These are phyloP conservation scores for Ataeniobius toweri DNA, from an alignment of 2,797 vertebrate genomes.

Conservation along the genomic window DNA sequence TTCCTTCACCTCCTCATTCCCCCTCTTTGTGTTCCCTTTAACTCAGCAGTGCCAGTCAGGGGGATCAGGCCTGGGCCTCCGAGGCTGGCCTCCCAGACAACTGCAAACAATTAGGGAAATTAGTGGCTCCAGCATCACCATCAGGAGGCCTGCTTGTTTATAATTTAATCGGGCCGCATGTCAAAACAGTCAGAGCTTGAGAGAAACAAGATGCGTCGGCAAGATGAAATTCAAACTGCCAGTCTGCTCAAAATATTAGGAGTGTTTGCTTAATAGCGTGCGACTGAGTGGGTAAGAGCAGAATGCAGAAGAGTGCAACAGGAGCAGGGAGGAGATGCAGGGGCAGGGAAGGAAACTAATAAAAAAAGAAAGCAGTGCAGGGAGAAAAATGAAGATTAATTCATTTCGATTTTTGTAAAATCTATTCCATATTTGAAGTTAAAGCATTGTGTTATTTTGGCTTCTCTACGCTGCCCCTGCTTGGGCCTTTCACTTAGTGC, in stretches of 20 bases:
- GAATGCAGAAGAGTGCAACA: conserved; percentile 31
- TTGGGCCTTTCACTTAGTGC: conserved; percentile 70
- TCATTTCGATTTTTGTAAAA: conserved; percentile 42
- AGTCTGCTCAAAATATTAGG: conserved; percentile 99
- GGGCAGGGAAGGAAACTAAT: conserved; percentile 49
- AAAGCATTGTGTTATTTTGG: conserved; percentile 69
- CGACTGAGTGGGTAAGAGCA: conserved; percentile 84
- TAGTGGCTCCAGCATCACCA: conserved; percentile 99
- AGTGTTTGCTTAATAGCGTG: conserved; percentile 99
- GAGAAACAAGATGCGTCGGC: conserved; percentile 99
- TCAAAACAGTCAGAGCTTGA: conserved; percentile 99
- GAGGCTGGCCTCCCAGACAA: conserved; percentile 93
- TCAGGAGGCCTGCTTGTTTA: conserved; percentile 99
- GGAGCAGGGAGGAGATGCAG: conserved; percentile 5
- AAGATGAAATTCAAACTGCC: conserved; percentile 99
- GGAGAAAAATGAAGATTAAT: conserved; percentile 58
- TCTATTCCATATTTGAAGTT: conserved; percentile 67
- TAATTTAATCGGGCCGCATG: conserved; percentile 99
- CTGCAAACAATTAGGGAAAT: conserved; percentile 99
- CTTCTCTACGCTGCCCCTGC: conserved; percentile 16
- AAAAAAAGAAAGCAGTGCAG: conserved; percentile 61
- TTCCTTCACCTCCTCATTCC: conserved; percentile 31
- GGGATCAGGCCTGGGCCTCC: conserved; percentile 83
- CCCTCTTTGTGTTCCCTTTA: conserved; percentile 42
- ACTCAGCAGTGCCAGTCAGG: conserved; percentile 58